phyloP scores from a whole-genome alignment of 2,888 invertebrate species.

The Euphydryas editha region DNA sequence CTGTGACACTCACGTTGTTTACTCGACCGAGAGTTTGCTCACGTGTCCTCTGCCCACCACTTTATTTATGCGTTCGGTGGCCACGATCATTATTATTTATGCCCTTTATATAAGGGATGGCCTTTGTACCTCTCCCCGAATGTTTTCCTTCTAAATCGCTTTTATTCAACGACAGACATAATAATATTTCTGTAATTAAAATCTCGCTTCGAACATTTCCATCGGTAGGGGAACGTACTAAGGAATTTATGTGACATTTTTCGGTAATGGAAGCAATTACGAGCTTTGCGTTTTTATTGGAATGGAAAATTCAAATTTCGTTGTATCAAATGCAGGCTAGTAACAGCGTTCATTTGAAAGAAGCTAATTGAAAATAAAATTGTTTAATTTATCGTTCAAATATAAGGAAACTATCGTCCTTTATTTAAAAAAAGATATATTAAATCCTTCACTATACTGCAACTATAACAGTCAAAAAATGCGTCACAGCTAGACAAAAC shows the following conservation, averaged over 20 bases:
- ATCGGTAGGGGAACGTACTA: conserved; percentile 55
- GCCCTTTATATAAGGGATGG: conserved; percentile 63
- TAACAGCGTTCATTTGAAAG: conserved; percentile 11
- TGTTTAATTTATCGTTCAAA: not conserved
- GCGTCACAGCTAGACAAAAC: too few species aligned
- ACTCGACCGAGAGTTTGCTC: conserved; percentile 65
- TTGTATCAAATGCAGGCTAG: conserved; percentile 14
- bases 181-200: conserved; percentile 81
- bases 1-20: conserved; percentile 59
- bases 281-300: conserved; percentile 26
- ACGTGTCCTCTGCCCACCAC: conserved; percentile 55
- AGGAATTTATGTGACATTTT: conserved; percentile 64
- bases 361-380: conserved; percentile 12
- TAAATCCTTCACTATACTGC: too few species aligned
- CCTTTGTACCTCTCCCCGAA: conserved; percentile 60
- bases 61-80: conserved; percentile 71
- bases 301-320: conserved; percentile 26
- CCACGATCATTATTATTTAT: conserved; percentile 80
- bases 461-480: too few species aligned
- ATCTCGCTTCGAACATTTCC: conserved; percentile 67
- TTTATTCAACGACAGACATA: conserved; percentile 71
- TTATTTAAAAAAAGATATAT: too few species aligned
- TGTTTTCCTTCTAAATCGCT: conserved; percentile 66
- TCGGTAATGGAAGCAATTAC: conserved; percentile 38
- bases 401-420: too few species aligned